These are phyloP conservation scores for Yponomeuta evonymella DNA, from an alignment of 2,888 invertebrate genomes.

Conservation along the genomic window DNA sequence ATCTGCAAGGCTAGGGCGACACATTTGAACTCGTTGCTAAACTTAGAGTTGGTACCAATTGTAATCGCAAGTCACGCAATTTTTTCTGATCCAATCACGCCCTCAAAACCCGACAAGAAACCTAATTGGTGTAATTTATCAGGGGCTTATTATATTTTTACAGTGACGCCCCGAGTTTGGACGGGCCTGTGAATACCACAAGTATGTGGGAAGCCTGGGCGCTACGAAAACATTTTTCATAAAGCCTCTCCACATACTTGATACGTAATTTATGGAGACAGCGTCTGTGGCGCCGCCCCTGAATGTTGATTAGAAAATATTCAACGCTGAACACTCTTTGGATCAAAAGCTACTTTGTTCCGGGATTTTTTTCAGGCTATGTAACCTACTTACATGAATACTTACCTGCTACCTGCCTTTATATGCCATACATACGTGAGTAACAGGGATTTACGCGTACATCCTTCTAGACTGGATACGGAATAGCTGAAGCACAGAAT, in stretches of 20 bases:
- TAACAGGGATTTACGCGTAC: too few relatives aligned
- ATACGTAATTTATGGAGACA: slow-evolving; percentile 72
- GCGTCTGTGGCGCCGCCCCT: slow-evolving; percentile 51
- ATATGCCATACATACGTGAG: too few relatives aligned
- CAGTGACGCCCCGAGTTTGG: slow-evolving; percentile 1
- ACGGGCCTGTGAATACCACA: background rate
- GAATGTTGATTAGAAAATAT: slow-evolving; percentile 67
- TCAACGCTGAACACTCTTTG: slow-evolving; percentile 34
- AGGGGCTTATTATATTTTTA: slow-evolving; percentile 7
- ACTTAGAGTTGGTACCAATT: background rate
- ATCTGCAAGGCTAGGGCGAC: background rate
- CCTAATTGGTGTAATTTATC: slow-evolving; percentile 9
- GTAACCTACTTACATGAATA: slow-evolving; percentile 11
- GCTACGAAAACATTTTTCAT: slow-evolving; percentile 68
- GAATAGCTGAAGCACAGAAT: too few relatives aligned
- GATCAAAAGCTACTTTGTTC: slow-evolving; percentile 31
- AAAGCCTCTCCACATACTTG: slow-evolving; percentile 64
- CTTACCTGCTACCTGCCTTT: too few relatives aligned
- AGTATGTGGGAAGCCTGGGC: slow-evolving; percentile 20
- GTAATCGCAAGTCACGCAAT: background rate
- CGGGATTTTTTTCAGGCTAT: background rate
- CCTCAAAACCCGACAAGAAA: slow-evolving; percentile 4
- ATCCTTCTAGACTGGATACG: too few relatives aligned
- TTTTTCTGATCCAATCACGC: slow-evolving; percentile 14
- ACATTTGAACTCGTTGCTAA: background rate